Evolutionary conservation across 37 sponge, comb jelly and placozoan genomes (phyloP), one percentile per base, ranked within the genome.

Genomic region (Haliclona indistincta): DNA sequence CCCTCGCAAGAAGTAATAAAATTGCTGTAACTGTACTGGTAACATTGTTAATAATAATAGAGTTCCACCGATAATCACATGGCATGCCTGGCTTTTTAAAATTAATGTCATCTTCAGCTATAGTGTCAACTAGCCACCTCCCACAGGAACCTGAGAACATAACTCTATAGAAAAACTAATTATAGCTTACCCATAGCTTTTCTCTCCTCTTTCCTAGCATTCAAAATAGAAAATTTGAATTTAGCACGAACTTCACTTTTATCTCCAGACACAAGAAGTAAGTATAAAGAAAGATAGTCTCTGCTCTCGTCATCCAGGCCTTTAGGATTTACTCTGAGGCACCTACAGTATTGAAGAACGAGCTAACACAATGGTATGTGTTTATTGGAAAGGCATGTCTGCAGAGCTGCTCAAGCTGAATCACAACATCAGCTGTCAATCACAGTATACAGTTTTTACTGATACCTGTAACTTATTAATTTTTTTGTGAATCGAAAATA

Each of bases 191-290:
- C 99, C 99, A 98, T 98, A 34, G 96, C 99, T 39, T 95, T 98
- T 38, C 93, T 75, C 55, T 98, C 99, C 67, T 98, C 99, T 56
- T 86, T 76, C 62, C 95, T 94, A 36, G 89, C 83, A 71, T 95
- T 98, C 34, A 98, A 79, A 40, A 98, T 95, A 38, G 96, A 95
- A 76, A 98, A 98, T 67, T 95, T 94, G 78, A 98, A 98, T 73
- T 98, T 98, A 64, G 99, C 95, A 40, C 96, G 78, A 43, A 92
- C 93, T 66, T 98, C 99, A 17, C 74, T 66, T 72, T 95, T 95
- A 64, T 89, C 87, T 11, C 96, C 94, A 19, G 85, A 80, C 33
- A 98, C 74, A 28, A 98, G 86, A 0, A 98, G 83, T 11, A 98
- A 88, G 68, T 98, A 98, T 52, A 98, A 83, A 3, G 99, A 98